Evolutionary conservation across 1,140 invertebrate genomes (phyloP), one percentile per base, ranked within the genome.

Genomic region (Caligus rogercresseyi): DNA sequence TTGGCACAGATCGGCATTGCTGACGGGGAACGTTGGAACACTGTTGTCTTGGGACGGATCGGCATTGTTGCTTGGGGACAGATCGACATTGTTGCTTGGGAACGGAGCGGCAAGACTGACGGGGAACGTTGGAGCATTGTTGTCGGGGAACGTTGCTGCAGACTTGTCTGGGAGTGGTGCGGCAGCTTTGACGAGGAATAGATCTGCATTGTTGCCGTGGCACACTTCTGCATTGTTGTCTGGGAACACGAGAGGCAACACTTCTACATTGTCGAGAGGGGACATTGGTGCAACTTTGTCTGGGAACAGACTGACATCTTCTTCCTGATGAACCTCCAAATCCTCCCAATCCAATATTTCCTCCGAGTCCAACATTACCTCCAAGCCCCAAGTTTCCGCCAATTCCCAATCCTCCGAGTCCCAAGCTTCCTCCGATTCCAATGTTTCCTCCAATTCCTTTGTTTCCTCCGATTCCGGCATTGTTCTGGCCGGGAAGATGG

Each of bases 231-330:
- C 58, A 61, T 16, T 43, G 25, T 43, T 61, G 58, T 3, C 25
- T 18, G 4, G 58, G 26, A 7, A 61, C 58, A 18, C 52, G 51
- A 15, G 11, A n/a, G 1, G 58, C 25, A 25, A 57, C 55, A 57
- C n/a, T 19, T 24, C 21, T 24, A 16, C 58, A 61, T 23, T 61
- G 15, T 51, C 52, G 52, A 18, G 18, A 14, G n/a, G 58, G 58
- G 7, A 61, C 58, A 52, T n/a, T 53, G 15, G 19, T n/a, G 21
- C 58, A 61, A 18, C 52, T 43, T 51, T 61, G 52, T 43, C 23
- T n/a, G n/a, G 58, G 58, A 7, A 61, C 58, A 52, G 23, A 16
- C n/a, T 51, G 23, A n/a, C 58, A 61, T 23, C 55, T 18, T 21
- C 55, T 43, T 7, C 51, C 20, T 16, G 61, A 52, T 21, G 55